Evolutionary conservation across 2,888 invertebrate species (phyloP), one percentile per base, ranked within the genome.

Genomic region (Eledona agricola): DNA sequence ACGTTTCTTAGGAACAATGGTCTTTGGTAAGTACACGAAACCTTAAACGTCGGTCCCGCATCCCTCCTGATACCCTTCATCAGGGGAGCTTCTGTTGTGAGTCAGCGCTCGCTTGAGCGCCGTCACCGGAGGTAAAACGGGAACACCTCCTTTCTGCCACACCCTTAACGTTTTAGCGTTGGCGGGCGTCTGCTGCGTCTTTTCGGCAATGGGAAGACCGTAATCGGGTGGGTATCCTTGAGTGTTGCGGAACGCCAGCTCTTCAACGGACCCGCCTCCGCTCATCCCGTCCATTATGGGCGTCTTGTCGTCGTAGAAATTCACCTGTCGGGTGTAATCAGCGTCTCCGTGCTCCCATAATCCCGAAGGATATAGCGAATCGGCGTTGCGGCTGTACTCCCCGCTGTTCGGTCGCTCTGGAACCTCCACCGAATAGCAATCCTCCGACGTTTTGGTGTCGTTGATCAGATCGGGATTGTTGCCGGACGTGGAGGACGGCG

Each of bases 31-130:
- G 49, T 49, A 43, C 15, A 43, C 11, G 23, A 9, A 20, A 19
- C 19, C 73, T 81, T 89, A 93, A 76, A 93, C 93, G 78, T 93
- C 93, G 63, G 93, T 93, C 63, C 93, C 93, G 77, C 92, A 91
- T 69, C 93, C 93, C 79, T 93, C 93, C 76, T 93, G 93, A 75
- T 93, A 93, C 57, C 92, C 91, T 77, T 94, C 93, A 71, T 94
- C 94, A 25, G 91, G 89, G 12, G 93, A 89, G 74, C 90, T 92
- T 71, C 93, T 85, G 67, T 86, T 89, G 76, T 87, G 89, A 64
- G 87, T 88, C 59, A 92, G 83, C 53, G 89, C 92, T 59, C 92
- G 85, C 76, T 93, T 93, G 60, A 91, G 82, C 59, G 90, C 90
- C 52, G 90, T 88, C 26, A 92, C 91, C 11, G 91, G 93, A 16